Evolutionary conservation across 1,140 invertebrate genomes (phyloP).

Genomic region (Argopecten irradians): DNA sequence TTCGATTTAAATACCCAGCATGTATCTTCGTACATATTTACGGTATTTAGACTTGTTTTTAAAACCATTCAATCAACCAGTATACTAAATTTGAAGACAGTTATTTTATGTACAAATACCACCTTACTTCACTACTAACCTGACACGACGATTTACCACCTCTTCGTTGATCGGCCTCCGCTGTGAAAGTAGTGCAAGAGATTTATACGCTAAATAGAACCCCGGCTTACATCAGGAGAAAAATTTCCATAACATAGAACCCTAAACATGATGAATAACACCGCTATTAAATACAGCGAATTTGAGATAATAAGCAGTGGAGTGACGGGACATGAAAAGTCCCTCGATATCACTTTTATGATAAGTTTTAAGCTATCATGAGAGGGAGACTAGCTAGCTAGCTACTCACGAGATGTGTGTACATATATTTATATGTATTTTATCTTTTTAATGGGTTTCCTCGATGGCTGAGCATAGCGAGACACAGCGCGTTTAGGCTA

Average conservation of each 20-base stretch:
- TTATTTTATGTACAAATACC: too few species aligned
- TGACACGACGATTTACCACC: neutral
- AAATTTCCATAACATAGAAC: neutral
- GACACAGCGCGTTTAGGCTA: neutral
- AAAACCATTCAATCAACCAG: too few species aligned
- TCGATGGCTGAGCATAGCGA: neutral
- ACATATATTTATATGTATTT: neutral
- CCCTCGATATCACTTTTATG: neutral
- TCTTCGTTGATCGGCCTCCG: neutral
- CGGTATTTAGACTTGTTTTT: too few species aligned
- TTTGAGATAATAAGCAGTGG: neutral
- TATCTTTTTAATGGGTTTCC: neutral
- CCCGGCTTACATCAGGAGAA: neutral
- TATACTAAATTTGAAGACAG: too few species aligned
- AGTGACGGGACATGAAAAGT: neutral
- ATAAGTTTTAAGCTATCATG: neutral
- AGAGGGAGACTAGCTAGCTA: neutral
- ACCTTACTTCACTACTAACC: too few species aligned
- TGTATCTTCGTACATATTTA: too few species aligned
- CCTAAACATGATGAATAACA: neutral
- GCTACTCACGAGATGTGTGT: neutral
- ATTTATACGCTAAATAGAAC: neutral
- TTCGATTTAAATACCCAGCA: too few species aligned
- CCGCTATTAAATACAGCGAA: neutral
- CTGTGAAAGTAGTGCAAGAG: neutral